Evolutionary conservation across 2,888 invertebrate genomes (phyloP).

Genomic region (Tolmerus cingulatus): DNA sequence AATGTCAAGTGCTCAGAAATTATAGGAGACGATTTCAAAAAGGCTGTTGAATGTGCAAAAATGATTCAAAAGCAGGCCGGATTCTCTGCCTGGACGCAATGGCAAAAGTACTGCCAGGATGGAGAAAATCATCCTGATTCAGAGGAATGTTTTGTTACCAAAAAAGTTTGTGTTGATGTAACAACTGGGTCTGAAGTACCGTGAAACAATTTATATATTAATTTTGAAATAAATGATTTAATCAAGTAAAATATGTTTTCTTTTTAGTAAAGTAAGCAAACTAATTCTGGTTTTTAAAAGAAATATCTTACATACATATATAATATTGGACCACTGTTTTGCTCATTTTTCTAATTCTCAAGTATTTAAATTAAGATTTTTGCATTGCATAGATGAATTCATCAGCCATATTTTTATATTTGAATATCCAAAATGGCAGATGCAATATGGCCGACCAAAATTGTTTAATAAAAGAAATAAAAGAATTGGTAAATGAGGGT

Average conservation of each 20-base stretch:
- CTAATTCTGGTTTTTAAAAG: too few species aligned
- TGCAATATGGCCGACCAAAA: too few species aligned
- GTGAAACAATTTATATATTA: neutral
- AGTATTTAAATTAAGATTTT: too few species aligned
- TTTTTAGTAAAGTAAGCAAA: neutral
- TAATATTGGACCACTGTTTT: too few species aligned
- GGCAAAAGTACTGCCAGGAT: constrained; percentile 10
- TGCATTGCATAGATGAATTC: too few species aligned
- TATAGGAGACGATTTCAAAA: neutral
- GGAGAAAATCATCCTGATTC: neutral
- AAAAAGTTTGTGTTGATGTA: neutral
- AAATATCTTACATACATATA: too few species aligned
- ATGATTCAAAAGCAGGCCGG: neutral
- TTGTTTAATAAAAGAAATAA: too few species aligned
- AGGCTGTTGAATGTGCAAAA: neutral
- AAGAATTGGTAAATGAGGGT: too few species aligned
- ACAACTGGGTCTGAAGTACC: neutral
- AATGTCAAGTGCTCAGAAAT: neutral
- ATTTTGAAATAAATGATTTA: neutral
- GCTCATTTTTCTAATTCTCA: too few species aligned
- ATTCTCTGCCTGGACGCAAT: neutral
- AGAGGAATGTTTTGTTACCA: constrained; percentile 1
- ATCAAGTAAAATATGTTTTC: neutral
- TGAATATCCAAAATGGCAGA: too few species aligned
- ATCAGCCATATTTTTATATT: too few species aligned